Evolutionary conservation across 2,797 vertebrate genomes (phyloP).

Genomic region (Cheirogaleus major): DNA sequence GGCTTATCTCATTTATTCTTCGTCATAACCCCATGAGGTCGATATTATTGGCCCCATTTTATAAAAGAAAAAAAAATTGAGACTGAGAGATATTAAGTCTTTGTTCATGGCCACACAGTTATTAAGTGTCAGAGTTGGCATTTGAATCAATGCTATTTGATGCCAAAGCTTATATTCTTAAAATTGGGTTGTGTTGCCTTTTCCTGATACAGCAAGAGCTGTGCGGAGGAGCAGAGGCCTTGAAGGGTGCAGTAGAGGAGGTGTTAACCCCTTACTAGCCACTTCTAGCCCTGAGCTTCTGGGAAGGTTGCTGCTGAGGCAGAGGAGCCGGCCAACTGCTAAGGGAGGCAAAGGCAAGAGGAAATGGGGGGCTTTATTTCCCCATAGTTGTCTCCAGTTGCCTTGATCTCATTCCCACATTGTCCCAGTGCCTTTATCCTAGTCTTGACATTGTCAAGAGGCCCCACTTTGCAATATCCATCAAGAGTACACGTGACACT

Average conservation of each 20-base stretch:
- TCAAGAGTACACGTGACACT: background rate
- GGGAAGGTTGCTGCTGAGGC: background rate
- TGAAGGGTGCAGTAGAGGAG: background rate
- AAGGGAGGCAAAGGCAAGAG: background rate
- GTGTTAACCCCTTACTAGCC: background rate
- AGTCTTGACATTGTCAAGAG: background rate
- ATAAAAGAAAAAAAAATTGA: background rate
- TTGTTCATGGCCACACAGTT: background rate
- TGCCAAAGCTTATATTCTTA: background rate
- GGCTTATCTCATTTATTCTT: constrained; percentile 14
- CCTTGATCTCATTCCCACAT: background rate
- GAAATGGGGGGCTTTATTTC: background rate
- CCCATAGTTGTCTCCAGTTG: background rate
- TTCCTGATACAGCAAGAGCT: background rate
- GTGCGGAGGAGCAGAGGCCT: background rate
- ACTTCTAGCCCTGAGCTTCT: background rate
- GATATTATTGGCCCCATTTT: background rate
- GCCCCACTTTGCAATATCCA: background rate
- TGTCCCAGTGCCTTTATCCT: background rate
- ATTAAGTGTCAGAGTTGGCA: background rate
- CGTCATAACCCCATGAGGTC: background rate
- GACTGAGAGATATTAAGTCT: background rate
- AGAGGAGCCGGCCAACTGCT: background rate
- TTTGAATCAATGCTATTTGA: background rate
- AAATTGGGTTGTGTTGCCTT: background rate